A percentile compares a stretch with the other conserved stretches of the same genome.
phyloP scores from a whole-genome alignment of 1,140 invertebrate genomes.

The Lepeophtheirus salmonis region DNA sequence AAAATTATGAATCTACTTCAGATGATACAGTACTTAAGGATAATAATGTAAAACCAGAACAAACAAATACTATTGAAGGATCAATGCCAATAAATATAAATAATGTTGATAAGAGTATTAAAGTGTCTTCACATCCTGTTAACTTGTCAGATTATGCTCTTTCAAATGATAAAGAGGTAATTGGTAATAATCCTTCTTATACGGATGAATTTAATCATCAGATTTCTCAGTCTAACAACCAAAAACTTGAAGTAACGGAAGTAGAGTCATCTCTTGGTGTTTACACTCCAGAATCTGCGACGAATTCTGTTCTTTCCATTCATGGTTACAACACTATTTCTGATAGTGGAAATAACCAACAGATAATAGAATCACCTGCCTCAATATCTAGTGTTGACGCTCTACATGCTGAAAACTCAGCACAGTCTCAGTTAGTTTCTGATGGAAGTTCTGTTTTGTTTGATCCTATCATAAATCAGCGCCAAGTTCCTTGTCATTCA shows the following conservation, averaged over 20 bases:
- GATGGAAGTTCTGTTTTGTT: too few relatives aligned
- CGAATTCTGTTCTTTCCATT: constrained; percentile 58
- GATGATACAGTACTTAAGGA: too few relatives aligned
- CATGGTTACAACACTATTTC: constrained; percentile 52
- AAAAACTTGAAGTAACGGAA: too few relatives aligned
- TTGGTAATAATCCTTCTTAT: constrained; percentile 17
- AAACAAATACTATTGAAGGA: too few relatives aligned
- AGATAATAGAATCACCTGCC: constrained; percentile 63
- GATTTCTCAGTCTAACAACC: neutral
- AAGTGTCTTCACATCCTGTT: neutral
- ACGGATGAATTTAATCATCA: constrained; percentile 2
- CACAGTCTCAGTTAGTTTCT: too few relatives aligned
- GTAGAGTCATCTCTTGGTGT: constrained; percentile 37
- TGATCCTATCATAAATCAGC: too few relatives aligned
- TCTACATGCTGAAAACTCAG: too few relatives aligned
- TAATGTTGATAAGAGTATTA: neutral
- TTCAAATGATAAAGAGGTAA: neutral
- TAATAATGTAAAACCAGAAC: too few relatives aligned
- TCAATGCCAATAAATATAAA: neutral
- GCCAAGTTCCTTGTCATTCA: too few relatives aligned
- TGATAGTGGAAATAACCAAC: constrained; percentile 51
- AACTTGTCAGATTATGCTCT: neutral
- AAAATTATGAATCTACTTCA: too few relatives aligned
- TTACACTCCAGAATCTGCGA: constrained; percentile 60
- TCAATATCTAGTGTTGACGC: constrained; percentile 62